Percentiles rank a stretch among this genome's conserved stretches.
phyloP scores from a whole-genome alignment of 2,888 invertebrate genomes.

The Ectemnius lituratus region DNA sequence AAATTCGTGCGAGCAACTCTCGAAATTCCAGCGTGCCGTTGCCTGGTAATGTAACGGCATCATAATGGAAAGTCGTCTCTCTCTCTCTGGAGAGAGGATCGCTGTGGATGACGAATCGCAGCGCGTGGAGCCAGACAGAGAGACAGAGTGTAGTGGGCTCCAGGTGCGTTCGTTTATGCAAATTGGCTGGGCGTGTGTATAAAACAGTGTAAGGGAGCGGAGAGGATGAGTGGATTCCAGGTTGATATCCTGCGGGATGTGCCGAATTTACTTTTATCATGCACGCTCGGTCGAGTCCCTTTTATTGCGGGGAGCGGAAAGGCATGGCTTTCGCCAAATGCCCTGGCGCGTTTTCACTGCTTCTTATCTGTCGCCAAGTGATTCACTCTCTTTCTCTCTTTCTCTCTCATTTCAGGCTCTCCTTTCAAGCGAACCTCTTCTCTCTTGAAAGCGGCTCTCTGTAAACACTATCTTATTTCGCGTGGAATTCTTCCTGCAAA shows the following conservation, averaged over 20 bases:
- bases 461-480: not conserved
- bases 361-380: slow-evolving; percentile 1
- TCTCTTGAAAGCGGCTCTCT: slow-evolving; percentile 16
- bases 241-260: too few species aligned
- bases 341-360: not conserved
- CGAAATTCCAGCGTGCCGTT: slow-evolving; percentile 15
- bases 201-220: not conserved
- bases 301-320: too few species aligned
- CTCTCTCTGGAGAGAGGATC: slow-evolving; percentile 9
- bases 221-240: too few species aligned
- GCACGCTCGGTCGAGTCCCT: too few species aligned
- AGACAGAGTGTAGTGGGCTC: slow-evolving; percentile 37
- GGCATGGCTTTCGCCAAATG: too few species aligned
- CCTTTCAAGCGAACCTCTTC: not conserved
- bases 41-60: slow-evolving; percentile 46
- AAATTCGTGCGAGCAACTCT: too few species aligned
- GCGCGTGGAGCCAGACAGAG: slow-evolving; percentile 37
- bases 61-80: slow-evolving; percentile 40
- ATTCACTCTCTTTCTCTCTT: not conserved
- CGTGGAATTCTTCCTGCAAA: not conserved
- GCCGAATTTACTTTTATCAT: too few species aligned
- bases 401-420: not conserved
- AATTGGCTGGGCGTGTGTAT: slow-evolving; percentile 48
- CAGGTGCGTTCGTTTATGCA: slow-evolving; percentile 61
- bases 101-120: slow-evolving; percentile 57